These are phyloP conservation scores for Sitodiplosis mosellana DNA, from an alignment of 1,140 invertebrate species.

Conservation along the genomic window DNA sequence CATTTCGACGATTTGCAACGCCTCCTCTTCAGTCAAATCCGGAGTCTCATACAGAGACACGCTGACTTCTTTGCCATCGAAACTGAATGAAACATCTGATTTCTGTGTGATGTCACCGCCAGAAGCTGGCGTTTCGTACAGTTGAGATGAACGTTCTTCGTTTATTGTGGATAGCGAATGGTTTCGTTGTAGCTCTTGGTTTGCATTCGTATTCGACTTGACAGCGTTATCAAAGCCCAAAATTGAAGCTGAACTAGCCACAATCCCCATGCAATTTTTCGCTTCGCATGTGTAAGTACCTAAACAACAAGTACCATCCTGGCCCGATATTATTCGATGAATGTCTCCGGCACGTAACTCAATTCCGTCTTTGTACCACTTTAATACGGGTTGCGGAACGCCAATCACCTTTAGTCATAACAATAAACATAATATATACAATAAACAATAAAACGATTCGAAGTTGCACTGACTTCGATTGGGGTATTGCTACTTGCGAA, in stretches of 20 bases:
- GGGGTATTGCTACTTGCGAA: no score
- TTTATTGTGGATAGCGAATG: conserved; percentile 75
- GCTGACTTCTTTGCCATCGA: conserved; percentile 79
- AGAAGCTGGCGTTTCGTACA: conserved; percentile 60
- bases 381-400: conserved; percentile 66
- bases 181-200: conserved; percentile 43
- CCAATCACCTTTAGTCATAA: conserved; percentile 32
- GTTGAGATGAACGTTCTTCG: conserved; percentile 73
- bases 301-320: conserved; percentile 73
- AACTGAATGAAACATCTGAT: conserved; percentile 71
- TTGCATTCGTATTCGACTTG: conserved; percentile 24
- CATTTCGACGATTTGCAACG: conserved; percentile 80
- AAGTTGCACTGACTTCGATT: no score
- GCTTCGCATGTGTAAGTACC: conserved; percentile 90
- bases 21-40: conserved; percentile 79
- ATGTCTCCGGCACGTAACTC: conserved; percentile 81
- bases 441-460: no score
- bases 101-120: conserved; percentile 61
- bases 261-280: conserved; percentile 78
- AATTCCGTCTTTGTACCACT: conserved; percentile 81
- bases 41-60: conserved; percentile 81
- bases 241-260: conserved; percentile 70
- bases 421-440: no score
- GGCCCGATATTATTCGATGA: conserved; percentile 72
- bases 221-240: conserved; percentile 65